Evolutionary conservation across 2,113 vertebrate species (phyloP).

Genomic region (Nycticryphes semicollaris): DNA sequence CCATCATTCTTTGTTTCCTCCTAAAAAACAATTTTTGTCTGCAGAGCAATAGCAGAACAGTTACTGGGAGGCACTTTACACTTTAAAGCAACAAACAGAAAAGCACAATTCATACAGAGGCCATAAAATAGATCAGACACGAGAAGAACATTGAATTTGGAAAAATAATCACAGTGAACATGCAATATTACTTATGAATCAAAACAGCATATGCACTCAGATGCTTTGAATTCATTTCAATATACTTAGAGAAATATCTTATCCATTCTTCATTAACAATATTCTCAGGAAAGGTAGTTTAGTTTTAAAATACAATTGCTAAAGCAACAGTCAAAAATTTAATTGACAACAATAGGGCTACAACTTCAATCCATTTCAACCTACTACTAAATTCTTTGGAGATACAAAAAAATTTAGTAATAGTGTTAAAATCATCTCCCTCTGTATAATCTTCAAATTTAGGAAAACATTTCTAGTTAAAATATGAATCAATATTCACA

Average conservation of each 20-base stretch:
- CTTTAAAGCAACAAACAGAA: background rate
- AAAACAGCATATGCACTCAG: background rate
- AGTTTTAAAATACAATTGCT: background rate
- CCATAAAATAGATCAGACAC: background rate
- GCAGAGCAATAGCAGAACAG: background rate
- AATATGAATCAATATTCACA: background rate
- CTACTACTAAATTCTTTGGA: background rate
- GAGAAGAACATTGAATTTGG: background rate
- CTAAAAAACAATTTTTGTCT: background rate
- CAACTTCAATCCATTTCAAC: background rate
- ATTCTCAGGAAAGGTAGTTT: background rate
- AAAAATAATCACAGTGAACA: constrained; percentile 4
- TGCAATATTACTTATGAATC: background rate
- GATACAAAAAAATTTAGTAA: background rate
- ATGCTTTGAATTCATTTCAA: background rate
- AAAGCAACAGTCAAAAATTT: background rate
- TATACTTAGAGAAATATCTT: too few species aligned
- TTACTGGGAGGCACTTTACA: background rate
- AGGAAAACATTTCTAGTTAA: background rate
- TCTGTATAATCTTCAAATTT: background rate
- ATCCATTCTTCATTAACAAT: too few species aligned
- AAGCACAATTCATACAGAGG: background rate
- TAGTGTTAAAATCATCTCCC: background rate
- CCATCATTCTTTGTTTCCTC: background rate
- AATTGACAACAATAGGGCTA: background rate